Evolutionary conservation across 2,113 vertebrate species (phyloP), one percentile per base, ranked within the genome.

Genomic region (Rhinolophus ferrumequinum): DNA sequence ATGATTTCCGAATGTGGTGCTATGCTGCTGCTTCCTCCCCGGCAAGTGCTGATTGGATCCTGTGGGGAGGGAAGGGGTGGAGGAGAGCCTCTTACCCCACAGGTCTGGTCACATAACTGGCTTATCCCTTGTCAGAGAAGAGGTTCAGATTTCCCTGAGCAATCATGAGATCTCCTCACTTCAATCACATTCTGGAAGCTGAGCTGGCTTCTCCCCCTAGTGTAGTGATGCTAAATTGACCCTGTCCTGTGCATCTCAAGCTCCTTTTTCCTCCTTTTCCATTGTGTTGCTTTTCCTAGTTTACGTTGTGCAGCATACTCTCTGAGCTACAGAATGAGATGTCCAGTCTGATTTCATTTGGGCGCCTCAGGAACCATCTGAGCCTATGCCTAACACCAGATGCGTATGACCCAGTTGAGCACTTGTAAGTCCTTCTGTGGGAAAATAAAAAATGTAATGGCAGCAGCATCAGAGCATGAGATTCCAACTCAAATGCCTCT

Each of bases 371-470:
- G 93, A 88, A 41, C 54, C 38, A 38, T 64, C 18, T 5, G 58
- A 33, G 50, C 67, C 41, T 18, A 10, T 47, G 21, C 22, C 72
- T 30, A n/a, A 54, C 15, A 85, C 41, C 70, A 41, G 64, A 64
- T 80, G 58, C 24, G 9, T 30, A 21, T 85, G 73, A 85, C 41
- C 82, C 67, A 38, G 19, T 11, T 41, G 38, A 72, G 30, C 47
- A 30, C 72, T 33, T 44, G n/a, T 33, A 56, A 33, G 14, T 91
- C 28, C 85, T 21, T 76, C 75, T 86, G 41, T 62, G 33, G 64
- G 58, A 85, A 79, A 84, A 54, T 64, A 62, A 89, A 97, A 98
- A 88, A 95, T 79, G 41, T 15, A 38, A 15, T 73, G 89, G 21
- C 33, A 77, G 54, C 85, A 96, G 38, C 79, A 38, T 93, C 81